Evolutionary conservation across 1,140 invertebrate species (phyloP), one percentile per base, ranked within the genome.

Genomic region (Lordiphosa clarofinis): DNA sequence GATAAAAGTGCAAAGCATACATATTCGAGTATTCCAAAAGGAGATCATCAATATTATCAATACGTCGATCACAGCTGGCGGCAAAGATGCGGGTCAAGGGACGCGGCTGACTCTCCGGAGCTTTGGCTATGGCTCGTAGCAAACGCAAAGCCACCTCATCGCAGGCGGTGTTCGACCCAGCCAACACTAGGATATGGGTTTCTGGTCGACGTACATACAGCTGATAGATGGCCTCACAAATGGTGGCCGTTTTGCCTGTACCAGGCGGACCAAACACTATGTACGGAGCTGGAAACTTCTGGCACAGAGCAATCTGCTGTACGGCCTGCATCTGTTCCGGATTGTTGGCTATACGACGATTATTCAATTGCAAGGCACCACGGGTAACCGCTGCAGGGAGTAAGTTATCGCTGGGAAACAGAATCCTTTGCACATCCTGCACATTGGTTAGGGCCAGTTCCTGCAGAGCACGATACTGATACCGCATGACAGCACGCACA

Each of bases 261-360:
- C 86, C 95, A 35, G 95, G 95, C 28, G 95, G 94, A 2, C 95
- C 95, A 89, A 94, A 95, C 31, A 96, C 89, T 40, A 96, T 91
- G 59, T 95, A 96, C 0, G 95, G 94, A 4, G 92, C 88, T 3
- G 94, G 93, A 11, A 91, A 86, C 9, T 90, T 89, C 5, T 90
- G 86, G 33, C 90, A 91, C 35, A 89, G 60, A 1, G 94, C 69
- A 46, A 95, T 93, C 64, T 94, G 91, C 39, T 89, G 69, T 1
- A 95, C 92, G 3, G 94, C 94, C 68, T 91, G 88, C 61, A 90
- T 90, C 74, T 94, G 94, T 63, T 93, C 91, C 2, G 87, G 73
- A 89, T 95, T 95, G 1, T 37, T n/a, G 1, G 7, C 19, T 11
- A 89, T 68, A 1, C n/a, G 3, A 7, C n/a, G 1, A 33, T 87